Evolutionary conservation across 2,888 invertebrate genomes (phyloP).

Genomic region (Lydus trimaculatus): DNA sequence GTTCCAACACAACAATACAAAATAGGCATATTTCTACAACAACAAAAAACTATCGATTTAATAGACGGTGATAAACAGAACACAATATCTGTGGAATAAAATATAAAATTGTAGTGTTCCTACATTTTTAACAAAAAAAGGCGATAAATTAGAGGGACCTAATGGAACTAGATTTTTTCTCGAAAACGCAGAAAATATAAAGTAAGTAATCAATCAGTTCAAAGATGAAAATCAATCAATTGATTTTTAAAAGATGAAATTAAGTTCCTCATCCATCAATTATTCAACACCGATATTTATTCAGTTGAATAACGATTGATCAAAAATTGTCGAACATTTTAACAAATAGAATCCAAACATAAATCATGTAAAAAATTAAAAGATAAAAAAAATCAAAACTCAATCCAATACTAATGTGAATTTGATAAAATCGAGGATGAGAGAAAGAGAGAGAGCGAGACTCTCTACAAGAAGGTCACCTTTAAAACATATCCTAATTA

Average conservation of each 20-base stretch:
- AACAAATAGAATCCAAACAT: slow-evolving; percentile 20
- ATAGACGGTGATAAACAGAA: too few relatives aligned
- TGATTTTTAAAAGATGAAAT: slow-evolving; percentile 20
- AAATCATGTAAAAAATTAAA: slow-evolving; percentile 12
- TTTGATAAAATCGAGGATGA: too few relatives aligned
- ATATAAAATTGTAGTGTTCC: too few relatives aligned
- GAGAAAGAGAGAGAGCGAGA: too few relatives aligned
- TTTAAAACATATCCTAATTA: slow-evolving; percentile 13
- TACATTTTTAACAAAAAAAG: background rate
- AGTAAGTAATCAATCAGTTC: background rate
- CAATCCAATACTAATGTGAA: slow-evolving; percentile 13
- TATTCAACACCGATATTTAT: slow-evolving; percentile 18
- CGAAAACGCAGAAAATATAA: background rate
- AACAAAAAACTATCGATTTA: too few relatives aligned
- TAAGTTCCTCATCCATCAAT: slow-evolving; percentile 29
- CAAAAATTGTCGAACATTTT: slow-evolving; percentile 17
- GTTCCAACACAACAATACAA: background rate
- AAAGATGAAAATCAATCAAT: background rate
- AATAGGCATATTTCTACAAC: too few relatives aligned
- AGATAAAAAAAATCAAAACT: background rate
- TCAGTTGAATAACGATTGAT: slow-evolving; percentile 26
- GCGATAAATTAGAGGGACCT: too few relatives aligned
- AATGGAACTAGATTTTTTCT: too few relatives aligned
- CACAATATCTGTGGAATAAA: too few relatives aligned
- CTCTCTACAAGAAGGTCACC: background rate